Base-by-base conservation (phyloP, 2,888 invertebrate genomes). In the Autographa pulchrina region DNA sequence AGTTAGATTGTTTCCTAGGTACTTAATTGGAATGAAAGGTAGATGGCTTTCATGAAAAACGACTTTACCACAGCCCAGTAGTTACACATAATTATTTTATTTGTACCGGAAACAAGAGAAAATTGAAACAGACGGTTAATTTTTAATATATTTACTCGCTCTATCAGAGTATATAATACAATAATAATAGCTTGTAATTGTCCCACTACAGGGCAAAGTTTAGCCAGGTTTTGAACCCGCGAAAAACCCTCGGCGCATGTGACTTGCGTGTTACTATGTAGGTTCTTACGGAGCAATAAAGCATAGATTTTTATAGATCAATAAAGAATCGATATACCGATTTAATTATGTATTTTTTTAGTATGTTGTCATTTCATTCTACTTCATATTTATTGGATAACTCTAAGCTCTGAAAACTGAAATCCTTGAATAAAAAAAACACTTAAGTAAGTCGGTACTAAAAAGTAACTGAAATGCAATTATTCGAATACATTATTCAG, bases 111-210 rank as follows among this genome's bases (percentile, higher is more conserved):
- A n/a, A 48, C 14, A n/a, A 48, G n/a, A n/a, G n/a, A n/a, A 48
- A 48, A n/a, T 48, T 7, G n/a, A 48, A 48, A 48, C n/a, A 48
- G 48, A 48, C n/a, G 48, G 48, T 48, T 48, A 48, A 48, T 48
- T n/a, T 48, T n/a, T n/a, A 48, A 48, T 48, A 48, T n/a, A 48
- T 48, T 48, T 48, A 48, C 48, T 48, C 48, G 48, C 48, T 48
- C 48, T 48, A 48, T 48, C 48, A 48, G 48, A 48, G 48, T 48
- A 48, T 48, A 48, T 48, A 48, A 48, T 48, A 48, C 48, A 48
- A 7, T 48, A n/a, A 48, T 48, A n/a, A 7, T 48, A 7, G n/a
- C 48, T 7, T 8, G 48, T 48, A 48, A n/a, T 48, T 14, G n/a
- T 48, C 48, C 43, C 43, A 43, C 16, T 43, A 6, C 16, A 48